phyloP scores from a whole-genome alignment of 2,797 vertebrate genomes.

The Hozukius guyotensis region DNA sequence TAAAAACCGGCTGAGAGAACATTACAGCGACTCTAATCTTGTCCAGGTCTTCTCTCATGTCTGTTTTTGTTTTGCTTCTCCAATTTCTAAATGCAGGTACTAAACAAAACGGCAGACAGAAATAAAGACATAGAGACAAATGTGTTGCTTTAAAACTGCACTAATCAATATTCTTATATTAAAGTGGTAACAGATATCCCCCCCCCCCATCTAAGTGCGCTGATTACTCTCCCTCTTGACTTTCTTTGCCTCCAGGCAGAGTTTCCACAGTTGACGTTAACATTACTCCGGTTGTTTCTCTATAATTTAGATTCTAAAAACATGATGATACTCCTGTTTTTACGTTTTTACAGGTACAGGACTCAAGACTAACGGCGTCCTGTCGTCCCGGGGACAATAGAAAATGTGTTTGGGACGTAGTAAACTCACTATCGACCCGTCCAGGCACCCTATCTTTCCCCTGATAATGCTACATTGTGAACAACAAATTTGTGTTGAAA shows the following conservation, averaged over 20 bases:
- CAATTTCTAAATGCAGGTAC: not conserved
- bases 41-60: not conserved
- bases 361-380: too few relatives aligned
- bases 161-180: not conserved
- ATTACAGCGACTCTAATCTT: not conserved
- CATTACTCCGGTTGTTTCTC: not conserved
- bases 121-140: not conserved
- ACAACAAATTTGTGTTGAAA: too few relatives aligned
- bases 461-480: too few relatives aligned
- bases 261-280: not conserved
- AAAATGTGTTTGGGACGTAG: too few relatives aligned
- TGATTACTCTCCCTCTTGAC: too few relatives aligned
- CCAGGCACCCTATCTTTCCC: too few relatives aligned
- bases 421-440: too few relatives aligned
- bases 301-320: too few relatives aligned
- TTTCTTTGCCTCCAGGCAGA: not conserved
- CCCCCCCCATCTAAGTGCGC: not conserved
- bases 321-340: too few relatives aligned
- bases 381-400: too few relatives aligned
- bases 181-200: not conserved
- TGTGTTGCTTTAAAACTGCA: not conserved
- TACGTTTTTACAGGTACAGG: too few relatives aligned
- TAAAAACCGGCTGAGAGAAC: not conserved
- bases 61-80: not conserved
- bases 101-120: not conserved